Evolutionary conservation across 2,797 vertebrate species (phyloP), one percentile per base, ranked within the genome.

Genomic region (Alcedo quadribrachys): DNA sequence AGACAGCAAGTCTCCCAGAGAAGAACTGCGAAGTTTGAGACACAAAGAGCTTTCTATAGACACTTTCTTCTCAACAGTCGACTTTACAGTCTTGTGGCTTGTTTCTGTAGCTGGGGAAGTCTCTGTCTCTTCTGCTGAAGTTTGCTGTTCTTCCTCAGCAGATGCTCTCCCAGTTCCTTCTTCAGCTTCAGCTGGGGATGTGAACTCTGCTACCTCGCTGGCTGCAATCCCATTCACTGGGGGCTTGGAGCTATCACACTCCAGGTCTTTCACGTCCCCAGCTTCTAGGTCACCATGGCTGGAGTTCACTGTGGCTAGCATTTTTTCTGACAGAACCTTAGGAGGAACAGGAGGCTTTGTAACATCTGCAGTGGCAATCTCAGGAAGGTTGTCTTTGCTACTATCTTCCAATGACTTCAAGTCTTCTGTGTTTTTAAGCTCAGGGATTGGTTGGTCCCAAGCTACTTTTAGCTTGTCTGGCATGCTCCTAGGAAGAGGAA

Each of bases 1-100:
- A 15, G 92, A 96, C 37, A 99, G 96, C 76, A 99, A 85, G 78
- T 99, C 96, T 77, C 98, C 98, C 45, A 98, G 69, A 45, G 99
- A 96, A 90, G 97, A 92, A 78, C 79, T 80, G 75, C 86, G 92
- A 91, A 97, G 74, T 88, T 94, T 97, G 71, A 91, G 62, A 81
- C n/a, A 11, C 4, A 54, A 65, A 67, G 63, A 43, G 60, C 55
- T 92, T 89, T 69, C 65, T 65, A 7, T 42, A 58, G 60, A 75
- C 11, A 15, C 6, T 57, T 76, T 81, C 46, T 93, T 85, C 85
- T 95, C 70, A 57, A 15, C 11, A 67, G 66, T 22, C 50, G 69
- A 65, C 88, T 57, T 91, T 46, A 77, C 75, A 25, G 18, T 45
- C 22, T 91, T 93, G 0, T 42, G 17, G 8, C 73, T 77, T 61